Conservation (phyloP, 2,113 vertebrate genomes). For the Passer montanus region DNA sequence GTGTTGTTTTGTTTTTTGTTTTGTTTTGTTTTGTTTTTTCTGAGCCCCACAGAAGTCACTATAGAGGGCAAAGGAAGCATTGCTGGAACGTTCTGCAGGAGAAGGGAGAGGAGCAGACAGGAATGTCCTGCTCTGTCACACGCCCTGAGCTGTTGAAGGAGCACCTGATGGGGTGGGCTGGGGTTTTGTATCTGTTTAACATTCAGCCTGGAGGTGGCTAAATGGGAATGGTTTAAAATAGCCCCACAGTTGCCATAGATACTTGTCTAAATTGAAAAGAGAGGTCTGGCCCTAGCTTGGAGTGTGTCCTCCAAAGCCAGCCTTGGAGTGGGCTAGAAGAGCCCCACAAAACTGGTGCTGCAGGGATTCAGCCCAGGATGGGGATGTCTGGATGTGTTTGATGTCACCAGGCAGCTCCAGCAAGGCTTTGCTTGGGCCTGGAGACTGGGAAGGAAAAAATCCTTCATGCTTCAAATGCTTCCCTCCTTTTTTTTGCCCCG, state of each 20-base stretch:
- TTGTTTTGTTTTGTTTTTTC: neutral
- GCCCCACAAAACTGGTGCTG: neutral
- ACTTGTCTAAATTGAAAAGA: neutral
- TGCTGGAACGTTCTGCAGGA: neutral
- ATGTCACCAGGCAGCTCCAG: neutral
- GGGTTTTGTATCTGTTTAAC: neutral
- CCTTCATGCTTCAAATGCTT: neutral
- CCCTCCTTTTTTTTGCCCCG: neutral
- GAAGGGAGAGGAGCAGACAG: neutral
- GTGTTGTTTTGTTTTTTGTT: too few species aligned
- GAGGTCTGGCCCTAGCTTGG: neutral
- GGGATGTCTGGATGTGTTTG: neutral
- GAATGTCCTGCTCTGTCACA: neutral
- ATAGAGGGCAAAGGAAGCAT: neutral
- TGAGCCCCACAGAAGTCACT: neutral
- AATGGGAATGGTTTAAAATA: slow-evolving; percentile 20
- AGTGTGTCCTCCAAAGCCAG: neutral
- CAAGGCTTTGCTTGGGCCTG: neutral
- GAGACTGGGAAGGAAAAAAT: neutral
- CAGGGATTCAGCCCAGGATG: neutral
- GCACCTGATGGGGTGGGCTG: neutral
- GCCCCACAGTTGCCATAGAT: neutral
- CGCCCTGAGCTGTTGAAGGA: neutral
- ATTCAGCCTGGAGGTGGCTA: neutral
- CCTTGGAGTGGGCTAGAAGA: neutral